Evolutionary conservation across 2,113 vertebrate genomes (phyloP).

Genomic region (Etia nguti): DNA sequence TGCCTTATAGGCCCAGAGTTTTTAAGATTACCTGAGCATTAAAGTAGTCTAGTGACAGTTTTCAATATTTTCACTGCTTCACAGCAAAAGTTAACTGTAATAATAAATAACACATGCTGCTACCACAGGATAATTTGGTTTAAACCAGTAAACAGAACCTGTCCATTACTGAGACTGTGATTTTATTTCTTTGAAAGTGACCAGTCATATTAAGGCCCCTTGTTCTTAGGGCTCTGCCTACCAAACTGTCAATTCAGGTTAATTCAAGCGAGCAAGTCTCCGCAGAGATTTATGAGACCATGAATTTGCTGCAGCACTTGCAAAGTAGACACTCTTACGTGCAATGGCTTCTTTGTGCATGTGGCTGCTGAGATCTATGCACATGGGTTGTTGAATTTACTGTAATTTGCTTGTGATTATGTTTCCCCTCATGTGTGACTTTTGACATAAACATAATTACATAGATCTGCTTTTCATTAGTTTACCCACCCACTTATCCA

Average conservation of each 20-base stretch:
- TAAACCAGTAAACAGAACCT: neutral
- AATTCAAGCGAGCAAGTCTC: neutral
- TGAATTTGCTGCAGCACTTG: neutral
- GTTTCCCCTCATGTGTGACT: neutral
- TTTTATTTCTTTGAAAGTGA: neutral
- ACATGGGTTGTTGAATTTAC: neutral
- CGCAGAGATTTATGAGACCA: neutral
- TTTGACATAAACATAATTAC: neutral
- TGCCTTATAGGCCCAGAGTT: neutral
- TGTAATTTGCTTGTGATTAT: neutral
- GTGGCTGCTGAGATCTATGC: neutral
- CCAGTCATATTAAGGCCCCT: neutral
- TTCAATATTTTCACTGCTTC: neutral
- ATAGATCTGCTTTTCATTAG: neutral
- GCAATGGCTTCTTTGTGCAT: neutral
- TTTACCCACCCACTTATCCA: neutral
- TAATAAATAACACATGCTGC: neutral
- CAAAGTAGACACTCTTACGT: accelerated
- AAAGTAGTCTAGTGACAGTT: neutral
- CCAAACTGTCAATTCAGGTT: neutral
- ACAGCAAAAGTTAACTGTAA: neutral
- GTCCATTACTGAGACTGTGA: neutral
- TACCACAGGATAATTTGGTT: neutral
- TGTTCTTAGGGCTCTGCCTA: neutral
- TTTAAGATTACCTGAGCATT: neutral